Evolutionary conservation across 2,113 vertebrate species (phyloP), one percentile per base, ranked within the genome.

Genomic region (Paramisgurnus dabryanus): DNA sequence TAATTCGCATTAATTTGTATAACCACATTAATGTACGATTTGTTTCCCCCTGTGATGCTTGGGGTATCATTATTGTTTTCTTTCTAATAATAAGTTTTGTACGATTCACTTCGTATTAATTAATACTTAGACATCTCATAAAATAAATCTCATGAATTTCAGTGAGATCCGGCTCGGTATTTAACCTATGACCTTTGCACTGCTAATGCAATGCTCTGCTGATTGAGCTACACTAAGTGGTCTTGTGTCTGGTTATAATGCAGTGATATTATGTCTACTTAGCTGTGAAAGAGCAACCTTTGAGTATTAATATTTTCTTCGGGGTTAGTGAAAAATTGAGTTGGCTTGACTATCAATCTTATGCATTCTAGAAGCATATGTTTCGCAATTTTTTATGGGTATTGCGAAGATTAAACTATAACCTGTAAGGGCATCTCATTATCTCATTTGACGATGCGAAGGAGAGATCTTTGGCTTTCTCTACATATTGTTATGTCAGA

Each of bases 371-470:
- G 58, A n/a, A 47, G 58, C 47, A 43, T 47, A 27, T 0, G 72
- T 17, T 17, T 75, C 27, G 72, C 2, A 22, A 75, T 63, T 63
- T 58, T 75, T 58, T 65, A 22, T 10, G 15, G 45, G 47, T 53
- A 53, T 41, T 66, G 13, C 40, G 5, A 64, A n/a, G 61, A 76
- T 53, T 76, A 76, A 76, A 76, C 61, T 66, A 65, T 53, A 76
- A 66, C 63, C 61, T 75, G 17, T 39, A 10, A 66, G 22, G 34
- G 45, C 61, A 66, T 55, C 47, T 41, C 61, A 76, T 65, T 65
- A 76, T 53, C 58, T 76, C 61, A 40, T 40, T 22, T 76, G 43
- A 49, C 17, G 43, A 76, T 65, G 60, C 22, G 22, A 64, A 64
- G 22, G 60, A 40, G 66, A 53, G 27, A 39, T 65, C 27, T 65